phyloP scores from a whole-genome alignment of 2,888 invertebrate genomes.

The Cybosia mesomella region DNA sequence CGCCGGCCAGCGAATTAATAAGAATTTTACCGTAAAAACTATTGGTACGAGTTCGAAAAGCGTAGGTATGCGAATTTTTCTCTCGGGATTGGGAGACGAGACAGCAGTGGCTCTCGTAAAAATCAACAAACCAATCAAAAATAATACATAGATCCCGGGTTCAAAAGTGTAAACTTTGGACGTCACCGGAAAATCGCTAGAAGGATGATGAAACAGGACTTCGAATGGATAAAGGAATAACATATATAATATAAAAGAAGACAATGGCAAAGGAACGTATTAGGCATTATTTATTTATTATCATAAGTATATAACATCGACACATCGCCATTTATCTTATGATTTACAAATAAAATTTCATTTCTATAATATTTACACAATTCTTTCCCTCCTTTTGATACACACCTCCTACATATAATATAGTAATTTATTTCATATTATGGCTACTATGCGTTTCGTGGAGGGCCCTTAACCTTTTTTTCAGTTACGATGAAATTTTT shows the following conservation, averaged over 20 bases:
- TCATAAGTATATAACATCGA: slow-evolving; percentile 85
- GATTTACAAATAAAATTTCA: slow-evolving; percentile 82
- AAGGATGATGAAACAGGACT: not conserved
- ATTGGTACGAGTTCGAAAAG: too few relatives aligned
- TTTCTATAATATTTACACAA: slow-evolving; percentile 79
- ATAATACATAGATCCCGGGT: too few relatives aligned
- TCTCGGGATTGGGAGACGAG: too few relatives aligned
- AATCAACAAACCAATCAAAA: too few relatives aligned
- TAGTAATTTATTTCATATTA: slow-evolving; percentile 43
- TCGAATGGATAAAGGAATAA: not conserved
- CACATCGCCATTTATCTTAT: slow-evolving; percentile 83
- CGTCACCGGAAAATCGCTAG: not conserved
- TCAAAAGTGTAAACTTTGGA: too few relatives aligned
- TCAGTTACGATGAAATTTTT: slow-evolving; percentile 32
- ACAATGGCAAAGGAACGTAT: slow-evolving; percentile 25
- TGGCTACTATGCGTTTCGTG: slow-evolving; percentile 30
- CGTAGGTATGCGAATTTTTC: too few relatives aligned
- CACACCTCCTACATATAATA: slow-evolving; percentile 58
- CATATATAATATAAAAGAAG: too few relatives aligned
- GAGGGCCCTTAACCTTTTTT: slow-evolving; percentile 22
- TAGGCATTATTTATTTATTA: slow-evolving; percentile 80
- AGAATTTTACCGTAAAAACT: too few relatives aligned
- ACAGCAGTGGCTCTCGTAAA: too few relatives aligned
- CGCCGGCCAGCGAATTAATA: too few relatives aligned
- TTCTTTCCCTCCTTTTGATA: slow-evolving; percentile 64